Conservation (phyloP, 2,888 invertebrate genomes). For the Lycocerus yunnanus region DNA sequence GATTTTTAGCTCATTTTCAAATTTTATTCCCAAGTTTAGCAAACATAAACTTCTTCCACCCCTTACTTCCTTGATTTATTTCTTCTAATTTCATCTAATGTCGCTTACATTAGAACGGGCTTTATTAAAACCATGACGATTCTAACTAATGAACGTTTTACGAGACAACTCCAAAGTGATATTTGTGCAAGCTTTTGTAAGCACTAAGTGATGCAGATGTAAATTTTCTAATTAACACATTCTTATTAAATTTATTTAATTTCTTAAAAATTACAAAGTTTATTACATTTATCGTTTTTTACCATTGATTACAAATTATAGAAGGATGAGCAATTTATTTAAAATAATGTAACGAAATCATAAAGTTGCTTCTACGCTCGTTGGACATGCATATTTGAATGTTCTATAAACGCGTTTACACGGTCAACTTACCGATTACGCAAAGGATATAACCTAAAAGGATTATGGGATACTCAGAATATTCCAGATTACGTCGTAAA, state of each 20-base stretch:
- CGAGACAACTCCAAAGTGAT: conserved; percentile 9
- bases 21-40: conserved; percentile 12
- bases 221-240: background rate
- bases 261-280: no score
- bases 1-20: background rate
- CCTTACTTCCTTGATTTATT: conserved; percentile 37
- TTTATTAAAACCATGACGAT: conserved; percentile 39
- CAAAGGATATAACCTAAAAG: no score
- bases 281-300: no score
- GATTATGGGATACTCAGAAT: no score
- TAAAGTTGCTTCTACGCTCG: no score
- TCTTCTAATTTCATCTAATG: conserved; percentile 37
- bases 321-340: no score
- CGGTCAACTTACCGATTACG: no score
- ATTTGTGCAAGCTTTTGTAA: background rate
- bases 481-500: no score
- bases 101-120: conserved; percentile 36
- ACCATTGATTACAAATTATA: no score
- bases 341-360: no score
- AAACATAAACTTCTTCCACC: conserved; percentile 33
- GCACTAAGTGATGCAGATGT: background rate
- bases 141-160: conserved; percentile 35
- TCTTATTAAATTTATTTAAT: background rate
- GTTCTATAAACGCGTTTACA: no score
- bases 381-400: no score